Evolutionary conservation across 2,888 invertebrate species (phyloP), one percentile per base, ranked within the genome.

Genomic region (Nephrocerus scutellatus): DNA sequence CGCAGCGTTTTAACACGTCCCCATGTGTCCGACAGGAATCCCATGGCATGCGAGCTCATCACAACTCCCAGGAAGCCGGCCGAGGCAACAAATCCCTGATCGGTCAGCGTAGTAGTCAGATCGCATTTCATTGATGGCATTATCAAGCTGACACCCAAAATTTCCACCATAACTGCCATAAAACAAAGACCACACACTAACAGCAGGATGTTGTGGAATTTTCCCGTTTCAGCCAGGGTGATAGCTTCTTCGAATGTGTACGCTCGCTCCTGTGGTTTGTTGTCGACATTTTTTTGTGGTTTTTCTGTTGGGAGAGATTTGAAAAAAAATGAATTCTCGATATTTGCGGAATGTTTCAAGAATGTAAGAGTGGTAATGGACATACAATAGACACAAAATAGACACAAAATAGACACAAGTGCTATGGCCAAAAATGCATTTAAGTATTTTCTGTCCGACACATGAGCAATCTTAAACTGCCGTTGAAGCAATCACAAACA

Each of bases 31-130:
- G 86, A 84, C 45, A 86, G 61, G 47, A 80, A 75, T 26, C 89
- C 88, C 85, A 88, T 85, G 36, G 85, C 66, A 66, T 83, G 82
- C 0, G 85, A 82, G 34, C 86, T 86, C 16, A 80, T 52, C 19
- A 80, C 79, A 22, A 82, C 79, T 48, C 82, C 82, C 41, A 79
- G 60, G 52, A 80, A 82, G 2, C 79, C 78, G 33, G 79, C 74
- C 4, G 80, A 79, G 7, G 77, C 76, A 1, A 82, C 62, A 57
- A 79, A 66, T 0, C 81, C 80, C 51, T 80, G 74, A 51, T 78
- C 72, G 10, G 70, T 60, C 35, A 78, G 58, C n/a, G 73, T 71
- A n/a, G 82, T 68, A 3, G 71, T 56, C 19, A 82, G 64, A 59
- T 82, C 82, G 49, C 82, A 82, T 62, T 80, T 79, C 7, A 82